Conservation (phyloP, 2,888 invertebrate genomes). For the Drosophila mayaguana region DNA sequence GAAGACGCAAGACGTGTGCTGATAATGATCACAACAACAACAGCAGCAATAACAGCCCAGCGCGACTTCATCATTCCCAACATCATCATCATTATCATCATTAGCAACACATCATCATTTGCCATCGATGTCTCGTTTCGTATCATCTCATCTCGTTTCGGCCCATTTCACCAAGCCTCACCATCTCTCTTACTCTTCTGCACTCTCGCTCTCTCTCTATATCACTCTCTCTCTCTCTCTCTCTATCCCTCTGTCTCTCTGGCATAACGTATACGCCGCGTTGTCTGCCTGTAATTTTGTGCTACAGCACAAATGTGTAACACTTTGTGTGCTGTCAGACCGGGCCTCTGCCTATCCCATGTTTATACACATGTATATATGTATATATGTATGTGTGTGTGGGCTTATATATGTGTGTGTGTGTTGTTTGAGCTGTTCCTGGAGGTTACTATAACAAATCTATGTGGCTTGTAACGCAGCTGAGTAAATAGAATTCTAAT, state of each 20-base stretch:
- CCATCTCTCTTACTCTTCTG: background rate
- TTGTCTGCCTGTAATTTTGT: constrained; percentile 40
- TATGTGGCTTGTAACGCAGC: constrained; percentile 31
- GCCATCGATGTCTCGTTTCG: constrained; percentile 51
- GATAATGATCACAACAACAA: constrained; percentile 60
- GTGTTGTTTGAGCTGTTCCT: constrained; percentile 10
- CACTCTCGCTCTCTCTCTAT: background rate
- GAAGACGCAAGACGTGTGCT: constrained; percentile 25
- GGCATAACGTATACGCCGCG: constrained; percentile 16
- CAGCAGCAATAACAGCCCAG: constrained; percentile 5
- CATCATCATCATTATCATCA: constrained; percentile 42
- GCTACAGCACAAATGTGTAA: constrained; percentile 42
- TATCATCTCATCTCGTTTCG: constrained; percentile 16
- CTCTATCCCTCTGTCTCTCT: background rate
- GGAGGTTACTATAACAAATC: constrained; percentile 19
- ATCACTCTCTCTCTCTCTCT: background rate
- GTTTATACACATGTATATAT: background rate
- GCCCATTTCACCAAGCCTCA: constrained; percentile 12
- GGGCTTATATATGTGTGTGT: constrained; percentile 7
- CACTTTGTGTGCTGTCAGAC: constrained; percentile 53
- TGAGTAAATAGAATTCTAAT: constrained; percentile 29
- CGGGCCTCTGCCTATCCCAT: constrained; percentile 21
- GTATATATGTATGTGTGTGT: background rate
- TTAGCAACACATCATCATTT: constrained; percentile 71
- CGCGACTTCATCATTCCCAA: constrained; percentile 37